Conservation (phyloP, 2,113 vertebrate genomes). For the Heloderma charlesbogerti region DNA sequence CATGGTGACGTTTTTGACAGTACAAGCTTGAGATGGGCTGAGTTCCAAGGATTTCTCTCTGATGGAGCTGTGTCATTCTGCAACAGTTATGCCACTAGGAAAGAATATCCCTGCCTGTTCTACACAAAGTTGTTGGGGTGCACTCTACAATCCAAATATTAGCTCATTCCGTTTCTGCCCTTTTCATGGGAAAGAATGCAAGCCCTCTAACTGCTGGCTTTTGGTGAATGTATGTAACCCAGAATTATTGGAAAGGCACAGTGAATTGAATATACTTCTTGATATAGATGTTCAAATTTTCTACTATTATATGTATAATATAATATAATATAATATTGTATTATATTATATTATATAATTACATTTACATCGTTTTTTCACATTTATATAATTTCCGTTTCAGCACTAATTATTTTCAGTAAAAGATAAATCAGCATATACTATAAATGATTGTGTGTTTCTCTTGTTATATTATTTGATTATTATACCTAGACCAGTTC, state of each 20-base stretch:
- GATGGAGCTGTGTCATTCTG: constrained; percentile 75
- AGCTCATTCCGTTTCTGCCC: constrained; percentile 79
- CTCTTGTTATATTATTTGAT: no score
- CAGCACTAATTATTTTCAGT: no score
- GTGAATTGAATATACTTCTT: no score
- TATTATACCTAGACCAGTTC: no score
- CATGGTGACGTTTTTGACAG: constrained; percentile 55
- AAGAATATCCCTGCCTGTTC: constrained; percentile 79
- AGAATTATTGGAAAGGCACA: constrained; percentile 80
- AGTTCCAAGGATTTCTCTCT: constrained; percentile 68
- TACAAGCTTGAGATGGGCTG: constrained; percentile 76
- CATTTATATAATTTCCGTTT: no score
- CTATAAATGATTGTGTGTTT: no score
- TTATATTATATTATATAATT: no score
- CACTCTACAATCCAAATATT: constrained; percentile 75
- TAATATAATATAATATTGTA: no score
- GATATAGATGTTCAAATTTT: no score
- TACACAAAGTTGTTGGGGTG: constrained; percentile 70
- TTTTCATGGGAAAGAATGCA: constrained; percentile 72
- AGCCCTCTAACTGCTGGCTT: constrained; percentile 71
- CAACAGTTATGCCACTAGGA: constrained; percentile 75
- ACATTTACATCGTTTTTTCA: no score
- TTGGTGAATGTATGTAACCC: constrained; percentile 78
- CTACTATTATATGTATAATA: no score
- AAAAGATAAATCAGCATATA: no score